Percentiles rank a stretch among this genome's conserved stretches.
Conservation (phyloP, 2,888 invertebrate species). For the Pterobdella sp. region DNA sequence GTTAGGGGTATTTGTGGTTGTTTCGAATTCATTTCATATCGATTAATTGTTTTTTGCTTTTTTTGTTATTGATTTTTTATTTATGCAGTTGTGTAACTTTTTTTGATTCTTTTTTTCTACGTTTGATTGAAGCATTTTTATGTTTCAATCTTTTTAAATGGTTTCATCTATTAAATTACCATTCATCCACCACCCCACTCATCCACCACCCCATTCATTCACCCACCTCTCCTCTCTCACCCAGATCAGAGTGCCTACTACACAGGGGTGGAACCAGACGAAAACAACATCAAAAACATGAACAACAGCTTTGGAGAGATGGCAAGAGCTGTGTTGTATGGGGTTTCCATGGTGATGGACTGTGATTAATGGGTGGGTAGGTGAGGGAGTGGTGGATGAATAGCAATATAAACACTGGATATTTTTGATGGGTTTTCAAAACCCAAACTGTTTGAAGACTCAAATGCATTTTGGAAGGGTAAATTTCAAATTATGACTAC, state of each 20-base stretch:
- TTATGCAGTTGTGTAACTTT: background rate
- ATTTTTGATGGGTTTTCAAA: too few species aligned
- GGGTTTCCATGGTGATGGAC: conserved; percentile 31
- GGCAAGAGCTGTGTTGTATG: conserved; percentile 38
- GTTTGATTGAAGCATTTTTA: background rate
- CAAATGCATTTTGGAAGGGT: too few species aligned
- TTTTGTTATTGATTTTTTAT: background rate
- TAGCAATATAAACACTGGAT: background rate
- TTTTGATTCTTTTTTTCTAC: background rate
- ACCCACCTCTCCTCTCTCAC: background rate
- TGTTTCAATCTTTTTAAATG: background rate
- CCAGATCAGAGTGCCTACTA: conserved; percentile 37
- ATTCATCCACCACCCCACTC: background rate
- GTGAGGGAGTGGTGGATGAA: background rate
- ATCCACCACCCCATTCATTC: background rate
- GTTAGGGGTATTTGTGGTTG: too few species aligned
- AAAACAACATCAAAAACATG: conserved; percentile 38
- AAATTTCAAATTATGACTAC: too few species aligned
- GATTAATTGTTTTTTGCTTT: background rate
- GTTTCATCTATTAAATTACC: too few species aligned
- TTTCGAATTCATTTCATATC: too few species aligned
- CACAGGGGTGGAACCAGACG: conserved; percentile 37
- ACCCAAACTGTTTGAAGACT: too few species aligned
- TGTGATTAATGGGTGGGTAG: background rate
- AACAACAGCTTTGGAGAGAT: conserved; percentile 39